phyloP scores from a whole-genome alignment of 2,113 vertebrate genomes.

The Onychostoma macrolepis region DNA sequence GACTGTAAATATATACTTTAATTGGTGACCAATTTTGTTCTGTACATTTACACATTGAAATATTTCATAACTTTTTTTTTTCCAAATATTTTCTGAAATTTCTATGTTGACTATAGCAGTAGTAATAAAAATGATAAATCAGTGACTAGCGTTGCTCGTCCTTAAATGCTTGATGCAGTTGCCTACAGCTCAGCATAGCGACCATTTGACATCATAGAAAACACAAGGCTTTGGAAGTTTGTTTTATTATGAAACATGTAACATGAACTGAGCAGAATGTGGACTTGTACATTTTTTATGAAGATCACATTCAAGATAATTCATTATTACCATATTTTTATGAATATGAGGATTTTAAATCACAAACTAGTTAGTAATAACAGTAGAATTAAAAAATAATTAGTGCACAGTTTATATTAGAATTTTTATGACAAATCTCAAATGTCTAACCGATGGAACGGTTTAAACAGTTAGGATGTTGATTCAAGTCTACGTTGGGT shows the following conservation, averaged over 20 bases:
- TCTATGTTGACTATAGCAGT: slow-evolving; percentile 41
- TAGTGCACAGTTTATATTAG: neutral
- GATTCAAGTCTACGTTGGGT: neutral
- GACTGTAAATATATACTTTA: slow-evolving; percentile 56
- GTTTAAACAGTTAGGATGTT: neutral
- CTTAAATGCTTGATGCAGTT: neutral
- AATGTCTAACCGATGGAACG: neutral
- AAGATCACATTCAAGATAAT: slow-evolving; percentile 10
- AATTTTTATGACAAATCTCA: neutral
- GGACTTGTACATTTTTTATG: slow-evolving; percentile 26
- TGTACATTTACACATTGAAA: slow-evolving; percentile 58
- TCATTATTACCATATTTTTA: neutral
- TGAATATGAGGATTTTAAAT: slow-evolving; percentile 14
- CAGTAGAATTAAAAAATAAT: neutral
- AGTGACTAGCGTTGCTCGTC: neutral
- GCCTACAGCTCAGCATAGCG: neutral
- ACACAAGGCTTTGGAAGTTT: neutral
- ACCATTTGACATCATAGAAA: neutral
- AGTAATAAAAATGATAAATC: neutral
- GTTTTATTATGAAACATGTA: slow-evolving; percentile 20
- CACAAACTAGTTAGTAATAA: neutral
- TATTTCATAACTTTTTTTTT: slow-evolving; percentile 51
- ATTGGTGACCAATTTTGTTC: slow-evolving; percentile 46
- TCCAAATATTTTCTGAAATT: slow-evolving; percentile 47
- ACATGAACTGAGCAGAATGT: neutral